Percentiles rank a stretch among this genome's conserved stretches.
Evolutionary conservation across 2,113 vertebrate species (phyloP).

Genomic region (Bufo gargarizans): DNA sequence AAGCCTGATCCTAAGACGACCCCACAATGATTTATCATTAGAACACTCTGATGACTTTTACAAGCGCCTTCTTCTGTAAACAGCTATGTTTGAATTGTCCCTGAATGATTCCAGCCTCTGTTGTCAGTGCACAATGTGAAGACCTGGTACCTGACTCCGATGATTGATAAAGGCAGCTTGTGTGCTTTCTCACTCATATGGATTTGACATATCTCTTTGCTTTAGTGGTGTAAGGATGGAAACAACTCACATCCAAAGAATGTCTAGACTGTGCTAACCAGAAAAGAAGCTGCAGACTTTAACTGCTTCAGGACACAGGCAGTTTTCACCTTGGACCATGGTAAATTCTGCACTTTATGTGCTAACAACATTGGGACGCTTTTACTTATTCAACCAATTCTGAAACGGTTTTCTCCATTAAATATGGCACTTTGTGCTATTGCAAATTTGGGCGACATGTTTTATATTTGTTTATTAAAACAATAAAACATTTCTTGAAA

Average conservation of each 20-base stretch:
- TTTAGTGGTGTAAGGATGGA: conserved; percentile 20
- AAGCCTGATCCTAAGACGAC: not conserved
- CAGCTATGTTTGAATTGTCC: not conserved
- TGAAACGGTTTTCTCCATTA: too few species aligned
- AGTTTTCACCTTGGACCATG: too few species aligned
- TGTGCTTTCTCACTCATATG: conserved; percentile 6
- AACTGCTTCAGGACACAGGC: too few species aligned
- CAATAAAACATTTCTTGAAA: too few species aligned
- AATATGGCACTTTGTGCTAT: too few species aligned
- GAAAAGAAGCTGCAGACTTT: conserved; percentile 41
- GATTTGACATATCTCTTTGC: conserved; percentile 31
- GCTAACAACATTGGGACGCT: too few species aligned
- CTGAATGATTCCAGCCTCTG: not conserved
- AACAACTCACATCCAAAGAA: conserved; percentile 19
- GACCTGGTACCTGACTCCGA: not conserved
- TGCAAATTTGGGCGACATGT: too few species aligned
- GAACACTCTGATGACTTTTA: not conserved
- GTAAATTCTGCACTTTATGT: too few species aligned
- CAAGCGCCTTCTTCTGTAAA: conserved; percentile 14
- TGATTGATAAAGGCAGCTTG: not conserved
- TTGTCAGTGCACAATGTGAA: not conserved
- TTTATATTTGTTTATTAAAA: too few species aligned
- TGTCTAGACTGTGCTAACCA: conserved; percentile 32
- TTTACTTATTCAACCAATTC: too few species aligned
- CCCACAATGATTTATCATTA: not conserved